These are phyloP conservation scores for Leptopterna dolabrata DNA, from an alignment of 2,888 invertebrate species.

Conservation along the genomic window DNA sequence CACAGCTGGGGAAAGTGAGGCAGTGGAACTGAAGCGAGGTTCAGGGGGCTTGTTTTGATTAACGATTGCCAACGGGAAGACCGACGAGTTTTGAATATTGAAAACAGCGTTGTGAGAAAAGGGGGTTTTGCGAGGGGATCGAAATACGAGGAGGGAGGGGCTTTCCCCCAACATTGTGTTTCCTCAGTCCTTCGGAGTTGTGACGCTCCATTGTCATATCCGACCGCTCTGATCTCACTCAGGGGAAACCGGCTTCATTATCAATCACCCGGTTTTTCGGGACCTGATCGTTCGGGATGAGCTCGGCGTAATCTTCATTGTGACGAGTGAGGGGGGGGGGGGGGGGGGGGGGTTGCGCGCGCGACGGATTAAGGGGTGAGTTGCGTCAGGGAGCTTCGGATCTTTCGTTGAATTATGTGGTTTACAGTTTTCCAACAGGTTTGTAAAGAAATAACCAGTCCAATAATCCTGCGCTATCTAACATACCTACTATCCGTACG, in stretches of 20 bases:
- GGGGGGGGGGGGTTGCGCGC: neutral
- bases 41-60: constrained; percentile 9
- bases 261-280: neutral
- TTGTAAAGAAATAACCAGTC: too few species aligned
- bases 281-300: neutral
- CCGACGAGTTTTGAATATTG: neutral
- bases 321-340: neutral
- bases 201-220: constrained; percentile 23
- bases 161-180: neutral
- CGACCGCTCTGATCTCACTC: neutral
- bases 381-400: neutral
- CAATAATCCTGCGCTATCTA: too few species aligned
- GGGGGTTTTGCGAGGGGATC: neutral
- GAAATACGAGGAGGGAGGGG: neutral
- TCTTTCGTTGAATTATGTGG: neutral
- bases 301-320: neutral
- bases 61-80: constrained; percentile 20
- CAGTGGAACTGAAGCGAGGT: neutral
- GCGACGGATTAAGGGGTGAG: neutral
- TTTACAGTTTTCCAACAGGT: neutral
- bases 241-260: neutral
- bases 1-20: neutral
- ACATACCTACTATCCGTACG: too few species aligned
- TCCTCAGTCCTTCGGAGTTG: constrained; percentile 1
- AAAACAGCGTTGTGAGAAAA: neutral